These are phyloP conservation scores for Mungos mungo DNA, from an alignment of 2,113 vertebrate species.

Conservation along the genomic window DNA sequence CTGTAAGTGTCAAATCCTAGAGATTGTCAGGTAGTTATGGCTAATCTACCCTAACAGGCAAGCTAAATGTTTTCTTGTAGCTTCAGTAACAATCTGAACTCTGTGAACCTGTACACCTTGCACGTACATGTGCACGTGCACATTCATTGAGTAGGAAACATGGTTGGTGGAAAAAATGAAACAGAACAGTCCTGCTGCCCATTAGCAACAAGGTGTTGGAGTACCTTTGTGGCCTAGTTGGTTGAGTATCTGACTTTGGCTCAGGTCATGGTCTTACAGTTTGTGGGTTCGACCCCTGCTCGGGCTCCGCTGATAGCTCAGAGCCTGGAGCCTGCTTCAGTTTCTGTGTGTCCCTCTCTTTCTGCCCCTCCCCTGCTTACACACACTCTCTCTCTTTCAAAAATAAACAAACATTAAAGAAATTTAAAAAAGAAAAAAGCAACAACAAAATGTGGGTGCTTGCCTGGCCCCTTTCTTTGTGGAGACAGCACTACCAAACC, in stretches of 20 bases:
- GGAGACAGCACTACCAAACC: not conserved
- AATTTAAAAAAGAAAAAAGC: no score
- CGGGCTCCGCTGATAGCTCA: no score
- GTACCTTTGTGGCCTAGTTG: no score
- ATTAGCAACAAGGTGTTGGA: not conserved
- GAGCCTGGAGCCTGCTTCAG: no score
- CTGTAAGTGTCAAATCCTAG: not conserved
- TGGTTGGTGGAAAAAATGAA: not conserved
- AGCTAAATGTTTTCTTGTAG: not conserved
- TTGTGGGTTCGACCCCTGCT: no score
- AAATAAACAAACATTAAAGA: no score
- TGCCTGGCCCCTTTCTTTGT: not conserved
- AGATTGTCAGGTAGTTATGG: not conserved
- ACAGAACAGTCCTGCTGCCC: not conserved
- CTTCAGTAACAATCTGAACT: not conserved
- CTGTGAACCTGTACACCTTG: not conserved
- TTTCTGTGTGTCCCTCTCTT: no score
- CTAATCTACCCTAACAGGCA: not conserved
- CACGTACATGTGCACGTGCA: fast-evolving
- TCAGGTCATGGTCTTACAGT: no score
- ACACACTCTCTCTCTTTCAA: no score
- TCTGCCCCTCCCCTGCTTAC: no score
- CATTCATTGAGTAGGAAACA: not conserved
- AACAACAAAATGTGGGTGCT: not conserved
- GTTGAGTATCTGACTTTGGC: no score